Conservation (phyloP, 2,888 invertebrate genomes). For the Scaptomyza cyrtandrae region DNA sequence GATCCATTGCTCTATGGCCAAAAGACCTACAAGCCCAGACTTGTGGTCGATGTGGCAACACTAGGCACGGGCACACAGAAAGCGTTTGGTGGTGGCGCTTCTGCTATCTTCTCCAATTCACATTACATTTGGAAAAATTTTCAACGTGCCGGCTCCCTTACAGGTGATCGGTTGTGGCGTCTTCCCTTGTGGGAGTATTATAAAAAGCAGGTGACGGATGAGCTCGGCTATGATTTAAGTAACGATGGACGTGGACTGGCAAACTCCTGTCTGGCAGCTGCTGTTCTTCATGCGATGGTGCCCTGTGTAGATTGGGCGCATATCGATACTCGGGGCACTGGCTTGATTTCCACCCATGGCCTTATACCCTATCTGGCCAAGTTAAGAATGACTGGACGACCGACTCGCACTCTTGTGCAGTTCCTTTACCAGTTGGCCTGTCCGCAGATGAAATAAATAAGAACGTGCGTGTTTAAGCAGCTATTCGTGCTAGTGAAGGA, state of each 20-base stretch:
- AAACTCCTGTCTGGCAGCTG: conserved; percentile 89
- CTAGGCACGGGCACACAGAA: conserved; percentile 85
- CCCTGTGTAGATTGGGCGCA: conserved; percentile 88
- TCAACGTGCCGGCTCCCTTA: conserved; percentile 85
- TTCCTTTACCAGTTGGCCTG: conserved; percentile 85
- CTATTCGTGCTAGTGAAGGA: too few relatives aligned
- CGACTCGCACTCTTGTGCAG: conserved; percentile 86
- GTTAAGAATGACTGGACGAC: conserved; percentile 87
- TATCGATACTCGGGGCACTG: conserved; percentile 90
- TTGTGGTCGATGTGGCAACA: conserved; percentile 87
- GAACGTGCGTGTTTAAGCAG: too few relatives aligned
- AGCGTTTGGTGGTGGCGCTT: conserved; percentile 86
- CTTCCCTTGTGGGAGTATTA: conserved; percentile 86
- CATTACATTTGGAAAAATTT: conserved; percentile 86
- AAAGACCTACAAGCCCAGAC: conserved; percentile 86
- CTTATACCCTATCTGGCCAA: conserved; percentile 87
- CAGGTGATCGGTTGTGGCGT: conserved; percentile 88
- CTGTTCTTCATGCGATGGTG: conserved; percentile 89
- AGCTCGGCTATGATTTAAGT: conserved; percentile 86
- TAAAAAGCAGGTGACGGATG: conserved; percentile 78
- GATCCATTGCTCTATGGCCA: conserved; percentile 92
- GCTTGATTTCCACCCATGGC: conserved; percentile 86
- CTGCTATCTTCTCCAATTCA: conserved; percentile 86
- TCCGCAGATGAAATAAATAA: conserved; percentile 68
- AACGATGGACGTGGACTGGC: conserved; percentile 86